Percentiles rank a stretch among this genome's conserved stretches.
Conservation (phyloP, 2,888 invertebrate genomes). For the Nymphalis polychloros region DNA sequence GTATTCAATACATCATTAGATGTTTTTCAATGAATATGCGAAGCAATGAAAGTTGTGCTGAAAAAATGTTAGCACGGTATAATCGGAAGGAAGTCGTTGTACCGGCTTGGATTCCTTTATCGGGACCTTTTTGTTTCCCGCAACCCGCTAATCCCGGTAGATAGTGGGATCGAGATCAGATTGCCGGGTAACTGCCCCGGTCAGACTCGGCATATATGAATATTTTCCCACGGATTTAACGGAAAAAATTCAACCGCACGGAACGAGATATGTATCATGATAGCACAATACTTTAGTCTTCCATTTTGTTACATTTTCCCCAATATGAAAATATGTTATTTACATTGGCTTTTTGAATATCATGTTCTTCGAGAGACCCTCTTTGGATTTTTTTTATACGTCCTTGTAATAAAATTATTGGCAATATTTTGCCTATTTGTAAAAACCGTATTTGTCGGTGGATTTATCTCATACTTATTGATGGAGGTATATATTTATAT, state of each 20-base stretch:
- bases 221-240: constrained; percentile 22
- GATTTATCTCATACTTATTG: background rate
- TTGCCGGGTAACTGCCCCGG: constrained; percentile 29
- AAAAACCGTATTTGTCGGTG: no score
- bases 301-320: constrained; percentile 5
- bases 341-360: constrained; percentile 11
- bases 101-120: constrained; percentile 29
- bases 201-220: constrained; percentile 32
- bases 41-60: constrained; percentile 7
- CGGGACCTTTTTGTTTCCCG: constrained; percentile 35
- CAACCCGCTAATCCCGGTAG: constrained; percentile 35
- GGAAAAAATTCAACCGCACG: constrained; percentile 10
- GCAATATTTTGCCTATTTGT: background rate
- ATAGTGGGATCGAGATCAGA: constrained; percentile 30
- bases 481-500: background rate
- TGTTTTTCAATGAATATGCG: background rate
- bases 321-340: constrained; percentile 14
- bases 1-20: background rate
- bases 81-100: constrained; percentile 9
- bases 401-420: constrained; percentile 3
- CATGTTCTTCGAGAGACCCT: constrained; percentile 1
- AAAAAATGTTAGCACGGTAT: background rate
- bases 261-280: constrained; percentile 3
- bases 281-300: constrained; percentile 3
- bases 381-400: constrained; percentile 1